Evolutionary conservation across 2,113 vertebrate genomes (phyloP).

Genomic region (Varanus komodoensis): DNA sequence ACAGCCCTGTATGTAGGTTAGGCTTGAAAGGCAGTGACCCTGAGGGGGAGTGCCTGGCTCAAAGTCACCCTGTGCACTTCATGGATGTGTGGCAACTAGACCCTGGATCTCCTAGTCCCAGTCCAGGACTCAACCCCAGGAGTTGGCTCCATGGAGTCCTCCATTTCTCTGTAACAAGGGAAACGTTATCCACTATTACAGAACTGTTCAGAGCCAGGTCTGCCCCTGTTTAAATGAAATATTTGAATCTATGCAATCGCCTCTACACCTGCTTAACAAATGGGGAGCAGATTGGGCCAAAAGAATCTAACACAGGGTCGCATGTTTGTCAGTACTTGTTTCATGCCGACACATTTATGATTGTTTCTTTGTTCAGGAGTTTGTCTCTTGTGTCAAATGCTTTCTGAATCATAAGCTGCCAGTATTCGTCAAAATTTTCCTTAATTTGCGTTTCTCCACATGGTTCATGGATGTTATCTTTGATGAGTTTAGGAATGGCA

Average conservation of each 20-base stretch:
- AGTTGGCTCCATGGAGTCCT: background rate
- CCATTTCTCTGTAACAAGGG: background rate
- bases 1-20: no score
- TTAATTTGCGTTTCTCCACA: conserved; percentile 66
- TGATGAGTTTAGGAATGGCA: conserved; percentile 74
- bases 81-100: no score
- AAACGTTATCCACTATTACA: background rate
- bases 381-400: background rate
- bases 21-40: no score
- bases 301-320: background rate
- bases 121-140: background rate
- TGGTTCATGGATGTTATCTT: conserved; percentile 76
- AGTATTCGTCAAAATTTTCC: conserved; percentile 44
- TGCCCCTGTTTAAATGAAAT: background rate
- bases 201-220: background rate
- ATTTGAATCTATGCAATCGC: background rate
- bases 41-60: no score
- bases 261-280: background rate
- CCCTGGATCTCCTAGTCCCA: no score
- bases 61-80: no score
- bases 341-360: background rate
- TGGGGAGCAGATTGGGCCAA: no score
- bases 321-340: background rate
- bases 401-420: background rate
- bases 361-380: background rate